Percentiles rank a stretch among this genome's conserved stretches.
These are phyloP conservation scores for Holothuria leucospilota DNA, from an alignment of 53 echinoderm and acorn worm species.

Conservation along the genomic window DNA sequence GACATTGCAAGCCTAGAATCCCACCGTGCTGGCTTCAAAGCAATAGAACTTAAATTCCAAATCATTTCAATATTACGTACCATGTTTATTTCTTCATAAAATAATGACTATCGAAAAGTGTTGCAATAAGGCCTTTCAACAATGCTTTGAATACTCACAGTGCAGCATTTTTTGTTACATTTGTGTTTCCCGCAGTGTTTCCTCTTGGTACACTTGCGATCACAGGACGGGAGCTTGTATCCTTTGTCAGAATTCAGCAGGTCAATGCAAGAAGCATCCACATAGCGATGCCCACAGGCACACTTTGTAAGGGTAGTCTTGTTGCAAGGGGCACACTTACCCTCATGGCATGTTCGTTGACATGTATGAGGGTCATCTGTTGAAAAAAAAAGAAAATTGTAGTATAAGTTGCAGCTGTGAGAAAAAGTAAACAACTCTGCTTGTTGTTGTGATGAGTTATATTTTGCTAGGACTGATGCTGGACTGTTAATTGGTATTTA, in stretches of 20 bases:
- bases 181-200: slow-evolving; percentile 93
- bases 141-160: slow-evolving; percentile 65
- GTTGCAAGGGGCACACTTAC: slow-evolving; percentile 73
- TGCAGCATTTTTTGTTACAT: slow-evolving; percentile 83
- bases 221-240: slow-evolving; percentile 56
- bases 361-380: slow-evolving; percentile 85
- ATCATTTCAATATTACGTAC: too few species aligned
- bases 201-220: slow-evolving; percentile 87
- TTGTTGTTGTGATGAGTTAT: too few species aligned
- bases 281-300: slow-evolving; percentile 89
- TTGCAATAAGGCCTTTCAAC: too few species aligned
- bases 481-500: too few species aligned
- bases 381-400: not conserved
- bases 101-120: too few species aligned
- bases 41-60: too few species aligned
- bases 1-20: too few species aligned
- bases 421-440: too few species aligned
- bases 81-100: too few species aligned
- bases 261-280: slow-evolving; percentile 80
- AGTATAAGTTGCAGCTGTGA: too few species aligned
- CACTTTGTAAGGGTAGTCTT: slow-evolving; percentile 77
- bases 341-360: slow-evolving; percentile 77
- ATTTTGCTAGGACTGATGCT: too few species aligned
- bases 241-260: slow-evolving; percentile 37
- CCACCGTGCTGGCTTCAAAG: too few species aligned